phyloP scores from a whole-genome alignment of 2,888 invertebrate genomes.

The Caenorhabditis plicata region DNA sequence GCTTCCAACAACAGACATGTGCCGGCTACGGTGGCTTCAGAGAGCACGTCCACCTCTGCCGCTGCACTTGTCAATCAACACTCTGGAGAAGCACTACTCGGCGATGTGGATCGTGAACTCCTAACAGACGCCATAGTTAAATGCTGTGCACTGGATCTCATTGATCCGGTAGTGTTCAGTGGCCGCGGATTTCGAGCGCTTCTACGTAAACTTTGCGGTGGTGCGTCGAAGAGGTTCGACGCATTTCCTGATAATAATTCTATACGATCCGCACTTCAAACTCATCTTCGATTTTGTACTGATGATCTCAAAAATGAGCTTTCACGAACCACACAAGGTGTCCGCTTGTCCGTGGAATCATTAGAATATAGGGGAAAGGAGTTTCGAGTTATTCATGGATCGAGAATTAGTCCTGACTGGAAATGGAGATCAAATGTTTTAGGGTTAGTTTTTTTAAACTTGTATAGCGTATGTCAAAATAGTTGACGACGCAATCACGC shows the following conservation, averaged over 20 bases:
- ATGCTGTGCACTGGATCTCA: slow-evolving; percentile 41
- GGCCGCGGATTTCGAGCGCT: slow-evolving; percentile 35
- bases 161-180: slow-evolving; percentile 41
- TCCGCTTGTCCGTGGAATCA: slow-evolving; percentile 27
- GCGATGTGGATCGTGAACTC: slow-evolving; percentile 44
- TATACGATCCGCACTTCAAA: slow-evolving; percentile 32
- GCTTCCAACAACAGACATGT: too few relatives aligned
- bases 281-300: slow-evolving; percentile 32
- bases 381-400: slow-evolving; percentile 39
- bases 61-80: slow-evolving; percentile 19
- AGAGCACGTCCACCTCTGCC: slow-evolving; percentile 1
- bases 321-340: slow-evolving; percentile 32
- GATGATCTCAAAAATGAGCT: slow-evolving; percentile 44
- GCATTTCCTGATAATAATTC: slow-evolving; percentile 30
- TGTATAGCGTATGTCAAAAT: too few relatives aligned
- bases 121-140: slow-evolving; percentile 41
- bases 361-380: slow-evolving; percentile 24
- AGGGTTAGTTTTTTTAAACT: slow-evolving; percentile 10
- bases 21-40: neutral
- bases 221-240: slow-evolving; percentile 26
- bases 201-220: slow-evolving; percentile 26
- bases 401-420: slow-evolving; percentile 41
- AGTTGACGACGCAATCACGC: too few relatives aligned
- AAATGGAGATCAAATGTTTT: slow-evolving; percentile 40
- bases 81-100: slow-evolving; percentile 31